A percentile compares a stretch with the other conserved stretches of the same genome.
Evolutionary conservation across 2,797 vertebrate species (phyloP).

Genomic region (Ambastaia sidthimunki): DNA sequence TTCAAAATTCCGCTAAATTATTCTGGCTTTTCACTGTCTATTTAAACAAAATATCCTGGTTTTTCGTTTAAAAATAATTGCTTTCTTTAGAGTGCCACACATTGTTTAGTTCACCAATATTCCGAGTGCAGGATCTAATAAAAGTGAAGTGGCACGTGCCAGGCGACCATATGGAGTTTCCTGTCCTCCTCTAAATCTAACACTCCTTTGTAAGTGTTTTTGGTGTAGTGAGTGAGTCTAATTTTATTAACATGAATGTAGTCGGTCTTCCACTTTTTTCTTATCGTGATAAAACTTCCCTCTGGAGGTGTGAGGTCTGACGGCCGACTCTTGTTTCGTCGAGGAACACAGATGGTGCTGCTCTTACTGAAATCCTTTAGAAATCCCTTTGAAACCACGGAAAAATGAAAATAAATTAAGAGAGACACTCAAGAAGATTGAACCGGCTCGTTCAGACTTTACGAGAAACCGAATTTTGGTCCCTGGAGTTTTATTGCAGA

Average conservation of each 20-base stretch:
- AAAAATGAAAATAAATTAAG: slow-evolving; percentile 66
- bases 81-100: not conserved
- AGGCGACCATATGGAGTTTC: slow-evolving; percentile 57
- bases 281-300: slow-evolving; percentile 21
- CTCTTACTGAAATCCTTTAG: slow-evolving; percentile 41
- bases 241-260: slow-evolving; percentile 65
- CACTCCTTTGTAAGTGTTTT: slow-evolving; percentile 68
- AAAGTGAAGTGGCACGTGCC: slow-evolving; percentile 22
- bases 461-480: slow-evolving; percentile 9
- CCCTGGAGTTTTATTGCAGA: slow-evolving; percentile 10
- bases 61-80: slow-evolving; percentile 20
- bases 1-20: too few relatives aligned
- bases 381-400: slow-evolving; percentile 64
- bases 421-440: slow-evolving; percentile 59
- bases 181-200: slow-evolving; percentile 53
- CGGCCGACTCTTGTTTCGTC: slow-evolving; percentile 16
- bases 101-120: slow-evolving; percentile 25
- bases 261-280: slow-evolving; percentile 30
- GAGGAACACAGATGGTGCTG: slow-evolving; percentile 66
- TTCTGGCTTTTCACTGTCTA: not conserved
- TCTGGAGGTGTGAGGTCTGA: slow-evolving; percentile 25
- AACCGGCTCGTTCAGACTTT: slow-evolving; percentile 37
- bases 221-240: slow-evolving; percentile 66
- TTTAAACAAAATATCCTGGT: not conserved
- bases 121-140: slow-evolving; percentile 39